These are phyloP conservation scores for Neopipo cinnamomea DNA, from an alignment of 2,113 vertebrate genomes.

Conservation along the genomic window DNA sequence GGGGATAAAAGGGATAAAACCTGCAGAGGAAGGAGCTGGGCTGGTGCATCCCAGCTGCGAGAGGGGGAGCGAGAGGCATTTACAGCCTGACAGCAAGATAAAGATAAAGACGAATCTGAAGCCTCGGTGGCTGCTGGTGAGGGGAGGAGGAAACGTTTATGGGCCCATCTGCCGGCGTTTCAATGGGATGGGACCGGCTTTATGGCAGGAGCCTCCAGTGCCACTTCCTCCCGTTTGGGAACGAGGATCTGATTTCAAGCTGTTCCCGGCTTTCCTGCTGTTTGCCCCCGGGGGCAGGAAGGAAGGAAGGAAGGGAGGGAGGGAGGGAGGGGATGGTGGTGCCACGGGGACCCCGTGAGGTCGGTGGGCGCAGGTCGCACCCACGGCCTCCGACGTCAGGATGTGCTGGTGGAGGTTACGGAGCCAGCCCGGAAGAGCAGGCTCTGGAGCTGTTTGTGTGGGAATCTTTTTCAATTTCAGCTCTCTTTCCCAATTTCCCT, in stretches of 20 bases:
- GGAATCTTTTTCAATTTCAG: fast-evolving
- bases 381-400: neutral
- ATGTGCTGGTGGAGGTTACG: neutral
- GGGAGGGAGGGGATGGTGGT: neutral
- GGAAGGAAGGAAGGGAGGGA: conserved; percentile 27
- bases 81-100: conserved; percentile 75
- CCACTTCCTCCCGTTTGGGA: conserved; percentile 73
- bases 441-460: fast-evolving
- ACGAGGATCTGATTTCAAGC: conserved; percentile 70
- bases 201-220: conserved; percentile 69
- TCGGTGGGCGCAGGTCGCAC: neutral
- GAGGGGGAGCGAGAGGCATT: conserved; percentile 71
- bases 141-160: conserved; percentile 76
- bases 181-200: conserved; percentile 67
- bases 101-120: conserved; percentile 73
- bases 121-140: conserved; percentile 54
- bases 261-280: conserved; percentile 51
- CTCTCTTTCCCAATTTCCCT: neutral
- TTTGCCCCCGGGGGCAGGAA: conserved; percentile 40
- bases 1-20: conserved; percentile 23
- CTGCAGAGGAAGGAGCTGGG: conserved; percentile 41
- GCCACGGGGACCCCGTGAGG: neutral
- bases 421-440: neutral
- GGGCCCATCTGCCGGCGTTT: conserved; percentile 74
- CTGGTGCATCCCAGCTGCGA: conserved; percentile 64